Percentiles rank a stretch among this genome's conserved stretches.
phyloP scores from a whole-genome alignment of 2,113 vertebrate species.

The Rhegmatorhina hoffmannsi region DNA sequence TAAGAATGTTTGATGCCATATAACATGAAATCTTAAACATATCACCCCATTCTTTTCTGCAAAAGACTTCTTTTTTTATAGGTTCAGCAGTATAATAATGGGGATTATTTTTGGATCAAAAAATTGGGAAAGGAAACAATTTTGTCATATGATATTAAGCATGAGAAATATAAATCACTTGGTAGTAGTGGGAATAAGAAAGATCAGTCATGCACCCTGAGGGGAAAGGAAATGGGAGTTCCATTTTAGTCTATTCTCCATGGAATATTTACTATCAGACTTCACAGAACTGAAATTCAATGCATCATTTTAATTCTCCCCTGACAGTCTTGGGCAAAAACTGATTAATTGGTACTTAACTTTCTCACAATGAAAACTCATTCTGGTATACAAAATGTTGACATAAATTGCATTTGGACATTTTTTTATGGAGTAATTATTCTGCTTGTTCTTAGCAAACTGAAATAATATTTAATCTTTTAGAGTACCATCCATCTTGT shows the following conservation, averaged over 20 bases:
- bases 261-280: background rate
- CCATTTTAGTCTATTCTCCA: background rate
- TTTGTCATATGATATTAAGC: background rate
- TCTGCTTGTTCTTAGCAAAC: background rate
- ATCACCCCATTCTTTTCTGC: background rate
- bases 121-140: conserved; percentile 1
- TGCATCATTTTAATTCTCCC: background rate
- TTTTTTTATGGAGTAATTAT: background rate
- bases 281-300: background rate
- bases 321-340: background rate
- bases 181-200: background rate
- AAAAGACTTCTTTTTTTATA: background rate
- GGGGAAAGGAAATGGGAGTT: background rate
- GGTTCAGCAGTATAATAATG: background rate
- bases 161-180: background rate
- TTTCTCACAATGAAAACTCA: background rate
- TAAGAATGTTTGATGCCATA: background rate
- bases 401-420: background rate
- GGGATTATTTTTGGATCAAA: conserved; percentile 12
- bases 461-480: background rate
- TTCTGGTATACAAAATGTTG: background rate
- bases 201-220: background rate
- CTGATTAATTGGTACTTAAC: background rate
- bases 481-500: background rate
- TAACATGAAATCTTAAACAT: background rate